Evolutionary conservation across 2,797 vertebrate genomes (phyloP).

Genomic region (Clarias laeviceps): DNA sequence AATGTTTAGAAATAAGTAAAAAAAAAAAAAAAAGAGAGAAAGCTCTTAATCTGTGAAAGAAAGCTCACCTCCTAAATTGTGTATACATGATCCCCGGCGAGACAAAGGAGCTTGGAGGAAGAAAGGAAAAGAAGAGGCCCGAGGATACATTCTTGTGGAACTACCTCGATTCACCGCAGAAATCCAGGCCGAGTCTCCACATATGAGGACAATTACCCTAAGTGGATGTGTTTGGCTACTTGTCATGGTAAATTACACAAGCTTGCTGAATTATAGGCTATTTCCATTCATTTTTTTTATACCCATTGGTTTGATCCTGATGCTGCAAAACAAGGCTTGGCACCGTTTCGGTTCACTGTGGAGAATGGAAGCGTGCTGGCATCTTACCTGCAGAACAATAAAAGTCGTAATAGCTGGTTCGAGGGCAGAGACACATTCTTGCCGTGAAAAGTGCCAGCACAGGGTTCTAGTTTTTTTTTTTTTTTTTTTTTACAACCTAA

Average conservation of each 20-base stretch:
- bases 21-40: background rate
- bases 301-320: slow-evolving; percentile 24
- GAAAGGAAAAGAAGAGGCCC: slow-evolving; percentile 46
- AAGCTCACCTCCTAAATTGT: slow-evolving; percentile 1
- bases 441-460: slow-evolving; percentile 4
- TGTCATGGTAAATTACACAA: slow-evolving; percentile 65
- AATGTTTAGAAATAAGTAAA: background rate
- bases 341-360: slow-evolving; percentile 6
- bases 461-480: background rate
- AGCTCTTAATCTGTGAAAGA: slow-evolving; percentile 15
- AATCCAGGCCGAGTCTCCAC: slow-evolving; percentile 59
- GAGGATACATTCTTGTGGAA: slow-evolving; percentile 73
- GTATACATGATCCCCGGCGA: slow-evolving; percentile 35
- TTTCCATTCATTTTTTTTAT: slow-evolving; percentile 44
- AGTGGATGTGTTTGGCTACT: slow-evolving; percentile 67
- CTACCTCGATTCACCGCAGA: slow-evolving; percentile 56
- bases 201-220: slow-evolving; percentile 71
- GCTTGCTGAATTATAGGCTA: slow-evolving; percentile 54
- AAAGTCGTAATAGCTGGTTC: slow-evolving; percentile 23
- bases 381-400: slow-evolving; percentile 36
- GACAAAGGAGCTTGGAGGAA: slow-evolving; percentile 53
- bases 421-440: slow-evolving; percentile 16
- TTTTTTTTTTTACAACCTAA: background rate
- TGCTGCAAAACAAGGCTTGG: slow-evolving; percentile 34
- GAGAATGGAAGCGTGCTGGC: slow-evolving; percentile 29